Percentiles rank a stretch among this genome's conserved stretches.
Evolutionary conservation across 2,113 vertebrate species (phyloP).

Genomic region (Numida meleagris): DNA sequence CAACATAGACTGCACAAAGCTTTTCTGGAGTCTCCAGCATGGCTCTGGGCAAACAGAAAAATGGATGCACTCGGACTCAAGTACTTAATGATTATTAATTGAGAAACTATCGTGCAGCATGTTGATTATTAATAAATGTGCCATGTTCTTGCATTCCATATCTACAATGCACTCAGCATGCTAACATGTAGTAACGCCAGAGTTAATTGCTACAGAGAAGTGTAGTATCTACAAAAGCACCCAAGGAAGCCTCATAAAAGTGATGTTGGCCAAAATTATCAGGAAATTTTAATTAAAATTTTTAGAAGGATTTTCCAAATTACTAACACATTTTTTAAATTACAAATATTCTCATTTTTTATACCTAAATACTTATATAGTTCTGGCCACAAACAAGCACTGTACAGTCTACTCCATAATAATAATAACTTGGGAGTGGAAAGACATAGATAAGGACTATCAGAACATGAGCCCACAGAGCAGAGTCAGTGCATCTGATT

Average conservation of each 20-base stretch:
- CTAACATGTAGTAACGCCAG: neutral
- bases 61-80: neutral
- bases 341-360: neutral
- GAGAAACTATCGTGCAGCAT: neutral
- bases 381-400: neutral
- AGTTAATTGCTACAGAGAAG: neutral
- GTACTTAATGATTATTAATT: neutral
- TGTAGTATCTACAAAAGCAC: neutral
- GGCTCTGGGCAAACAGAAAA: constrained; percentile 29
- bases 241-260: neutral
- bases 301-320: constrained; percentile 4
- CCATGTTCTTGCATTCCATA: neutral
- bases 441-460: neutral
- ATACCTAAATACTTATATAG: neutral
- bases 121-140: neutral
- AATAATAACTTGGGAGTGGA: neutral
- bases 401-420: neutral
- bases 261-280: neutral
- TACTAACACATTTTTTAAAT: constrained; percentile 1
- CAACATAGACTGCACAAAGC: neutral
- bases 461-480: neutral
- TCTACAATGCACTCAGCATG: neutral
- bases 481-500: neutral
- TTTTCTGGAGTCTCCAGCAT: neutral
- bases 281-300: neutral